Conservation (phyloP, 2,888 invertebrate species). For the Apamea epomidion region DNA sequence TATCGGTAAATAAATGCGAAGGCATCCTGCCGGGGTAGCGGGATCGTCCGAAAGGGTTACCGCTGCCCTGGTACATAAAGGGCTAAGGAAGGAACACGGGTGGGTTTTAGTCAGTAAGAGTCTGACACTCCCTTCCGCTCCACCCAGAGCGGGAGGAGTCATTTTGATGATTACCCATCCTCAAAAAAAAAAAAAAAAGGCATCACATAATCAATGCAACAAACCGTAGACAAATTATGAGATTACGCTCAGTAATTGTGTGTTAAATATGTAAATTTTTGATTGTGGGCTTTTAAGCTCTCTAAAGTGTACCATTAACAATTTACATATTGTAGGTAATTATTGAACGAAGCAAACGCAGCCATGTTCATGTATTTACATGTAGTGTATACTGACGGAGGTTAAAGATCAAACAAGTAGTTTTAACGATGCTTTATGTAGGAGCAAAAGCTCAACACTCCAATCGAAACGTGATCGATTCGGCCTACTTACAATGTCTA, state of each 20-base stretch:
- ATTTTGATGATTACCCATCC: too few species aligned
- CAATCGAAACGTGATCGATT: conserved; percentile 77
- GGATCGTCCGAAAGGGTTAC: too few species aligned
- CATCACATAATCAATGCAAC: conserved; percentile 40
- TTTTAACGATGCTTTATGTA: conserved; percentile 67
- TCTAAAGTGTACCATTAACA: conserved; percentile 41
- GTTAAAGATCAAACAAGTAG: conserved; percentile 78
- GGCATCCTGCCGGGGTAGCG: too few species aligned
- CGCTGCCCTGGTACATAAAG: too few species aligned
- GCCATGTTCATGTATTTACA: conserved; percentile 38
- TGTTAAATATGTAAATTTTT: conserved; percentile 60
- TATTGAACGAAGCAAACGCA: conserved; percentile 51
- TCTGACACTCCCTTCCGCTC: too few species aligned
- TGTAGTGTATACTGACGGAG: conserved; percentile 51
- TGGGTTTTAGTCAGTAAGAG: too few species aligned
- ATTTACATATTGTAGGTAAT: conserved; percentile 59
- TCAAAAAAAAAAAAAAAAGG: too few species aligned
- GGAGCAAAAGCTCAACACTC: conserved; percentile 69
- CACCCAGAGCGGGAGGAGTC: too few species aligned
- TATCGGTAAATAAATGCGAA: conserved; percentile 38
- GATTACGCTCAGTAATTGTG: conserved; percentile 45
- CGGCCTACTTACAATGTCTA: conserved; percentile 77
- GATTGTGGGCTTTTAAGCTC: conserved; percentile 57
- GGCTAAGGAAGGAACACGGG: too few species aligned
- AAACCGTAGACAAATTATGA: conserved; percentile 55